Conservation (phyloP, 2,113 vertebrate species). For the Eurypyga helias region DNA sequence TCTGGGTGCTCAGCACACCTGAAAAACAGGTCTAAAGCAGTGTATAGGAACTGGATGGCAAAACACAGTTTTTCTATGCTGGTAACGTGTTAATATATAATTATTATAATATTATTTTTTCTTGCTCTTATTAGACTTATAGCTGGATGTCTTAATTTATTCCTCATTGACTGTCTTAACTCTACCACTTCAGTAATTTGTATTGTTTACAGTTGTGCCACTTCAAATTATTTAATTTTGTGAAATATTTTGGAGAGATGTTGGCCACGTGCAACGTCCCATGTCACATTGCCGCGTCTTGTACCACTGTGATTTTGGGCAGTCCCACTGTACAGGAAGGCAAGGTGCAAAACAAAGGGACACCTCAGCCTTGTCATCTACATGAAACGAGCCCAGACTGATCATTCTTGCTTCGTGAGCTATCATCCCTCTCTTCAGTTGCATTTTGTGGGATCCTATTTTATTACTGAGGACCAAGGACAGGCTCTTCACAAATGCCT, state of each 20-base stretch:
- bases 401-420: neutral
- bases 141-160: neutral
- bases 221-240: conserved; percentile 22
- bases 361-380: neutral
- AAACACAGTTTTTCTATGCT: neutral
- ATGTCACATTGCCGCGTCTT: fast-evolving
- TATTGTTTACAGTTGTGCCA: neutral
- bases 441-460: neutral
- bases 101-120: neutral
- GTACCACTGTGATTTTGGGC: neutral
- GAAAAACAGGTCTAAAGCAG: neutral
- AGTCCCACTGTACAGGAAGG: neutral
- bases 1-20: neutral
- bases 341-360: neutral
- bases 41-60: neutral
- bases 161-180: neutral
- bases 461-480: neutral
- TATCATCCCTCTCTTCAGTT: neutral
- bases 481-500: neutral
- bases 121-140: neutral
- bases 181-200: neutral
- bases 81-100: neutral
- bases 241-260: neutral
- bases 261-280: neutral
- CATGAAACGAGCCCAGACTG: neutral